Evolutionary conservation across 2,888 invertebrate species (phyloP), one percentile per base, ranked within the genome.

Genomic region (Rotaria sp.): DNA sequence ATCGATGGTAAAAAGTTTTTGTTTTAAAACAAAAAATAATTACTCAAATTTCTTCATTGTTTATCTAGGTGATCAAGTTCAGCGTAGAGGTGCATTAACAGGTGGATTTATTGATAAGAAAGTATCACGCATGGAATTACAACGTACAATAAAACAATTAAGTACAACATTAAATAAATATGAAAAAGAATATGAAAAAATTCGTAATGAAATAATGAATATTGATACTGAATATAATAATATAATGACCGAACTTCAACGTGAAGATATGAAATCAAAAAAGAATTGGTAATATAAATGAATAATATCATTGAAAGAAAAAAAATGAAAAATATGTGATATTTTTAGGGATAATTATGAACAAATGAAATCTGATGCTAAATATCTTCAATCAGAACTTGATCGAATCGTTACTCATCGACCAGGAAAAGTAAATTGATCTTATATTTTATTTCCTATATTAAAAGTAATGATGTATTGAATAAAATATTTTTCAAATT

Each of bases 81-180:
- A 96, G 15, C 95, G 96, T 0, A 96, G 96, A 92, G 98, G 98
- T n/a, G 96, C 97, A 0, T 93, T 98, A 13, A 98, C 97, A 0
- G 98, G 99, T n/a, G 99, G 99, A 85, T 99, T 97, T 91, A 97
- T 97, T 92, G 99, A 99, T 91, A 95, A 96, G 24, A 94, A 96
- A 0, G 93, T 96, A 5, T 91, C 91, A 24, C 88, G 91, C 0
- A 89, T 91, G 21, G 91, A 91, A 85, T 88, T 91, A n/a, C 91
- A 91, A 89, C 90, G 75, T 26, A 45, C 75, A 48, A 80, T 67
- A 24, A 35, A 57, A 30, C 55, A 85, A 35, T 50, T 87, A 21
- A 48, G 52, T 24, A 50, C 80, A 35, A 55, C 55, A 74, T 50
- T 87, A n/a, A 26, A 18, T 21, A 74, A 84, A 96, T 21, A 95